These are phyloP conservation scores for Gymnoscopelus braueri DNA, from an alignment of 2,797 vertebrate species.

Conservation along the genomic window DNA sequence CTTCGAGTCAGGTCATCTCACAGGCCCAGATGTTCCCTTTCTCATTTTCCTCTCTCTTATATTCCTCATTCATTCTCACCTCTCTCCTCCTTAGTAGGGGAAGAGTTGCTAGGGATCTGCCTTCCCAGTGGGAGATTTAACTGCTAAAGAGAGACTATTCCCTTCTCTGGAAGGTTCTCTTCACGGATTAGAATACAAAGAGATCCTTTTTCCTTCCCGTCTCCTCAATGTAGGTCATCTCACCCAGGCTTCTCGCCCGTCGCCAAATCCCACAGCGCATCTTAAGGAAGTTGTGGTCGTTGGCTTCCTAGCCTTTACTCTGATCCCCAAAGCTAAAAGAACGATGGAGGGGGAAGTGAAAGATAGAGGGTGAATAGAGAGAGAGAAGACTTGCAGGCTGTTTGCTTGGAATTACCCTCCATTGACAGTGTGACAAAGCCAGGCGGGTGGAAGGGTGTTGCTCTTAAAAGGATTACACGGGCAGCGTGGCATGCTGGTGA, in stretches of 20 bases:
- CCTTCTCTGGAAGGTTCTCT: conserved; percentile 33
- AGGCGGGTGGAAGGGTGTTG: conserved; percentile 47
- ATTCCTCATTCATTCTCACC: conserved; percentile 2
- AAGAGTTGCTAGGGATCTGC: not conserved
- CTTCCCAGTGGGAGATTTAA: conserved; percentile 36
- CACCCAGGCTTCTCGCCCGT: conserved; percentile 23
- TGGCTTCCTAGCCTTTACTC: conserved; percentile 20
- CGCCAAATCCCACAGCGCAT: conserved; percentile 35
- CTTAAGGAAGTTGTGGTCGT: conserved; percentile 29
- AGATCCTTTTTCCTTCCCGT: conserved; percentile 3
- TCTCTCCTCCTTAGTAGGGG: not conserved
- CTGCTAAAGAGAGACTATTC: conserved; percentile 23
- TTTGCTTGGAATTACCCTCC: conserved; percentile 69
- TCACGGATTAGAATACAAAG: conserved; percentile 31
- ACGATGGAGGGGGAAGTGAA: conserved; percentile 34
- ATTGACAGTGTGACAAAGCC: conserved; percentile 72
- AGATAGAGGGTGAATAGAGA: conserved; percentile 12
- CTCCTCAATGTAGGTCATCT: conserved; percentile 45
- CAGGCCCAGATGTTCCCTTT: conserved; percentile 31
- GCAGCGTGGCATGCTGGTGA: conserved; percentile 56
- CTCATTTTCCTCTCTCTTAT: not conserved
- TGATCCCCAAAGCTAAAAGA: conserved; percentile 33
- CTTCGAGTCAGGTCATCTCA: conserved; percentile 19
- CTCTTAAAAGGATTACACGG: conserved; percentile 78
- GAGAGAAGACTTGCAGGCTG: conserved; percentile 43